Conservation (phyloP, 2,113 vertebrate species). For the Sakesphorus luctuosus region DNA sequence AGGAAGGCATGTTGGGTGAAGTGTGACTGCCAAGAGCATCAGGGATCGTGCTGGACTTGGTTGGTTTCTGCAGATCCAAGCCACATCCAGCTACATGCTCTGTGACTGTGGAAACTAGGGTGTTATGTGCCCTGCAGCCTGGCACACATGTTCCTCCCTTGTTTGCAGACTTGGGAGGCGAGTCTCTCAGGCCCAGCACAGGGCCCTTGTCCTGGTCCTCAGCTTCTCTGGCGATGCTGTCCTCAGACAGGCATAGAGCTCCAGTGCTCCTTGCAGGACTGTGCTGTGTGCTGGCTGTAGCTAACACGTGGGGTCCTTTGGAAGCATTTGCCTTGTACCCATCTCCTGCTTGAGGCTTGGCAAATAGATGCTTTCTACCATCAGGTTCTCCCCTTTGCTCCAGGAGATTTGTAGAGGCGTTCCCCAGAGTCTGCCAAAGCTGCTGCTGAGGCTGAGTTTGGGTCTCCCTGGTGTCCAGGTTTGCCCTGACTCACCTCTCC, state of each 20-base stretch:
- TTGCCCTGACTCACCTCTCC: neutral
- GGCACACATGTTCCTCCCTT: accelerated
- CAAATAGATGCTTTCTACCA: neutral
- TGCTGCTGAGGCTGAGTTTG: neutral
- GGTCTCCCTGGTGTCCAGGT: neutral
- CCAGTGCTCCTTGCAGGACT: accelerated
- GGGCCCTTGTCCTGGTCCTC: neutral
- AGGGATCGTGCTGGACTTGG: neutral
- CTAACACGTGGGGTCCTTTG: accelerated
- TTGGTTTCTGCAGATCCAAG: neutral
- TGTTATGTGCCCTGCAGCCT: neutral
- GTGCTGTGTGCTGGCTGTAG: neutral
- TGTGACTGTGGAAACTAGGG: neutral
- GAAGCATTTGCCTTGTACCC: neutral
- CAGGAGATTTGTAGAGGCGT: neutral
- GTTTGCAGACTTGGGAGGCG: neutral
- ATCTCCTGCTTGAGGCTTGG: neutral
- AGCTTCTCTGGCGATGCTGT: neutral
- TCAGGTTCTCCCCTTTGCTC: neutral
- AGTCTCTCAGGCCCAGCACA: neutral
- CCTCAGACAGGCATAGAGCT: accelerated
- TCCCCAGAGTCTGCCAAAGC: neutral
- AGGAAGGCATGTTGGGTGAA: neutral
- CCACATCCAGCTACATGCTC: neutral
- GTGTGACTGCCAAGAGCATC: neutral